These are phyloP conservation scores for Gymnopithys bicolor DNA, from an alignment of 2,797 vertebrate genomes.

Conservation along the genomic window DNA sequence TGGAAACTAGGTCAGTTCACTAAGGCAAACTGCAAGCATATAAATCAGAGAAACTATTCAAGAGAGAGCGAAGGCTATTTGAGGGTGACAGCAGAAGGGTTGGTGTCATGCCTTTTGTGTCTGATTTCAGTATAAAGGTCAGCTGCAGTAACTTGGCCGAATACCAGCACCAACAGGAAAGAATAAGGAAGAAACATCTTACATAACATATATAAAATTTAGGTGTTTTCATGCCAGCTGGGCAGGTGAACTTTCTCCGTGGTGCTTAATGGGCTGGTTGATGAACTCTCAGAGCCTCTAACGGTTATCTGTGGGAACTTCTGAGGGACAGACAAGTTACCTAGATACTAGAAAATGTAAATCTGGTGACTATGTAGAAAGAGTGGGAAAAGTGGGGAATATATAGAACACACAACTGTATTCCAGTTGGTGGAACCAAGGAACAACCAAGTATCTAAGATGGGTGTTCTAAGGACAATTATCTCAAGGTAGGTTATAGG, in stretches of 20 bases:
- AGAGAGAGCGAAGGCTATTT: not conserved
- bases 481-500: not conserved
- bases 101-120: not conserved
- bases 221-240: not conserved
- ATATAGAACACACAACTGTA: not conserved
- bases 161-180: not conserved
- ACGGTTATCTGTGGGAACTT: not conserved
- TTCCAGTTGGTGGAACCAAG: not conserved
- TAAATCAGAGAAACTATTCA: not conserved
- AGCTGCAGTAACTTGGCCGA: not conserved
- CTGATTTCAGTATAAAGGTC: not conserved
- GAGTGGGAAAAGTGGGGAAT: not conserved
- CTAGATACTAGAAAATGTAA: not conserved
- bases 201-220: not conserved
- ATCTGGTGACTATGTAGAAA: not conserved
- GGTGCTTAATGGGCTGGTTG: not conserved
- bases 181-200: not conserved
- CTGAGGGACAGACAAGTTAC: not conserved
- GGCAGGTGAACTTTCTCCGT: not conserved
- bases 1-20: slow-evolving; percentile 28
- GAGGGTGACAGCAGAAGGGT: not conserved
- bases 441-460: not conserved
- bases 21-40: not conserved
- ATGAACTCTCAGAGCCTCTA: not conserved
- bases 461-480: not conserved